Percentiles rank a stretch among this genome's conserved stretches.
These are phyloP conservation scores for Agriotes lineatus DNA, from an alignment of 2,888 invertebrate species.

Conservation along the genomic window DNA sequence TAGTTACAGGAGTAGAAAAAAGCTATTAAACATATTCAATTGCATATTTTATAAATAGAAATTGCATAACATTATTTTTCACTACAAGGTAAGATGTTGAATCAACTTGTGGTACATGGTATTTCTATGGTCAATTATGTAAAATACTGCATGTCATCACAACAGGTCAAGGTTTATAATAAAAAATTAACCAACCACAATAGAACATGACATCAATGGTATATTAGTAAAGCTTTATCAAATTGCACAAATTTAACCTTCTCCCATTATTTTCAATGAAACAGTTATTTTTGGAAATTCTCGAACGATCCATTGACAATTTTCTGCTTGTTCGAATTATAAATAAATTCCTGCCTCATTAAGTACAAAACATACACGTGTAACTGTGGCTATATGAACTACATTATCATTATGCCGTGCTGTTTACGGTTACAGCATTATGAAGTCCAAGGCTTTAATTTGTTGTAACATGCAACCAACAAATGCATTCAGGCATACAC, in stretches of 20 bases:
- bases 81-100: neutral
- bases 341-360: neutral
- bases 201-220: conserved; percentile 1
- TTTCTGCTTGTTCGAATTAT: too few species aligned
- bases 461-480: conserved; percentile 52
- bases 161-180: conserved; percentile 5
- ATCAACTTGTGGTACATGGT: neutral
- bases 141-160: neutral
- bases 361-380: neutral
- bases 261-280: too few species aligned
- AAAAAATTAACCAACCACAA: neutral
- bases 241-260: too few species aligned
- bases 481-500: conserved; percentile 21
- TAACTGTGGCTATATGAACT: neutral
- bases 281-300: neutral
- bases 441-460: conserved; percentile 55
- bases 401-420: neutral
- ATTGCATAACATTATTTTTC: too few species aligned
- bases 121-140: neutral
- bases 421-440: conserved; percentile 4
- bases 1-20: too few species aligned
- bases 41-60: too few species aligned
- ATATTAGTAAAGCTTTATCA: neutral
- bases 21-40: too few species aligned
- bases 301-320: too few species aligned